phyloP scores from a whole-genome alignment of 2,888 invertebrate genomes.

The Drosophila dives region DNA sequence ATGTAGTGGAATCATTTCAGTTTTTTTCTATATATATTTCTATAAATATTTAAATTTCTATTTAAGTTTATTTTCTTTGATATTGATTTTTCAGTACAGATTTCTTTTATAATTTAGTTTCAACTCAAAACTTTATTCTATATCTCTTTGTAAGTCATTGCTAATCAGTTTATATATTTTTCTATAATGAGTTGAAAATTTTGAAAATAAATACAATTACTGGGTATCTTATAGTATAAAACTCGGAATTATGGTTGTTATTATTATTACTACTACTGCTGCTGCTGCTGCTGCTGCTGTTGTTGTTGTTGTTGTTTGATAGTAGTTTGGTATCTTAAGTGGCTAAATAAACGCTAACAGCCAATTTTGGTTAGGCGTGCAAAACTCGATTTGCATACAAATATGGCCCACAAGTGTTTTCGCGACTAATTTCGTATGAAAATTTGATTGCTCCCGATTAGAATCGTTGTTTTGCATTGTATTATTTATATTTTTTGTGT shows the following conservation, averaged over 20 bases:
- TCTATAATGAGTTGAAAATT: not conserved
- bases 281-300: slow-evolving; percentile 11
- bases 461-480: slow-evolving; percentile 76
- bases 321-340: slow-evolving; percentile 56
- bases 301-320: slow-evolving; percentile 32
- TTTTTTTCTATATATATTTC: not conserved
- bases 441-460: slow-evolving; percentile 78
- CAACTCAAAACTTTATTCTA: not conserved
- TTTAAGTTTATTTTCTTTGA: not conserved
- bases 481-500: slow-evolving; percentile 10
- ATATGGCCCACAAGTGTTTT: slow-evolving; percentile 76
- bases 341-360: slow-evolving; percentile 63
- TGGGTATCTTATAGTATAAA: slow-evolving; percentile 5
- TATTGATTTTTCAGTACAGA: too few relatives aligned
- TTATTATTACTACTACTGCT: not conserved
- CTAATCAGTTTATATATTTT: not conserved
- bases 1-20: not conserved
- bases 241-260: slow-evolving; percentile 16
- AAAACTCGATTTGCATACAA: slow-evolving; percentile 68
- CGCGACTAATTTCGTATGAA: slow-evolving; percentile 77
- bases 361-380: slow-evolving; percentile 63
- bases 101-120: not conserved
- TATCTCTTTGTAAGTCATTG: not conserved
- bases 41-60: not conserved
- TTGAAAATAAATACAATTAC: slow-evolving; percentile 14